Evolutionary conservation across 2,888 invertebrate genomes (phyloP).

Genomic region (Timema podura): DNA sequence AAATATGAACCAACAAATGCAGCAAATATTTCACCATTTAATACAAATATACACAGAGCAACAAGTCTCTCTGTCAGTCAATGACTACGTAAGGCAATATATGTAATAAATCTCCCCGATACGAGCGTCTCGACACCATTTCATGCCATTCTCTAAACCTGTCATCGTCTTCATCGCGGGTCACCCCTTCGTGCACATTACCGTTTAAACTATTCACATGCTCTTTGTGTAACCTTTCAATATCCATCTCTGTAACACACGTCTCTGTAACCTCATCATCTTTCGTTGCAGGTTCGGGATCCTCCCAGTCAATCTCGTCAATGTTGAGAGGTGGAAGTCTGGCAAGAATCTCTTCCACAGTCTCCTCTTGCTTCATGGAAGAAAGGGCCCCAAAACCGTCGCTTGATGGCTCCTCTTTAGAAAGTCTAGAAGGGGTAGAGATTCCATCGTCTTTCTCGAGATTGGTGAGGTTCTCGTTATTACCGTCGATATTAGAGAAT

Average conservation of each 20-base stretch:
- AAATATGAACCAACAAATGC: neutral
- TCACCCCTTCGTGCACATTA: conserved; percentile 46
- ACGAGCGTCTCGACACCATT: conserved; percentile 68
- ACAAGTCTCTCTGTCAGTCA: conserved; percentile 57
- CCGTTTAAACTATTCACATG: conserved; percentile 54
- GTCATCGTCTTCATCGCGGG: conserved; percentile 37
- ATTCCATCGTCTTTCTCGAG: conserved; percentile 3
- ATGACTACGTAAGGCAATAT: conserved; percentile 97
- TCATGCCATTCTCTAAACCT: conserved; percentile 89
- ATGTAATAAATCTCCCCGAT: conserved; percentile 74
- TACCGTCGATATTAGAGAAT: neutral
- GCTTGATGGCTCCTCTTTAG: neutral
- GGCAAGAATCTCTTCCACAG: conserved; percentile 57
- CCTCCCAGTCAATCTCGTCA: conserved; percentile 52
- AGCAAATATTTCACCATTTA: neutral
- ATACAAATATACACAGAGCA: too few species aligned
- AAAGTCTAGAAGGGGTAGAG: conserved; percentile 11
- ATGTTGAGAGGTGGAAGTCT: conserved; percentile 60
- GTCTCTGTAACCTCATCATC: conserved; percentile 39
- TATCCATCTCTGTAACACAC: conserved; percentile 46
- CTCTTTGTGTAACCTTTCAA: conserved; percentile 42
- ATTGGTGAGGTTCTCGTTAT: neutral
- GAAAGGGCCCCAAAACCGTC: neutral
- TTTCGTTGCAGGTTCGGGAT: conserved; percentile 37
- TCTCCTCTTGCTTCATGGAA: conserved; percentile 21